Conservation (phyloP, 2,113 vertebrate genomes). For the Penelope pileata region DNA sequence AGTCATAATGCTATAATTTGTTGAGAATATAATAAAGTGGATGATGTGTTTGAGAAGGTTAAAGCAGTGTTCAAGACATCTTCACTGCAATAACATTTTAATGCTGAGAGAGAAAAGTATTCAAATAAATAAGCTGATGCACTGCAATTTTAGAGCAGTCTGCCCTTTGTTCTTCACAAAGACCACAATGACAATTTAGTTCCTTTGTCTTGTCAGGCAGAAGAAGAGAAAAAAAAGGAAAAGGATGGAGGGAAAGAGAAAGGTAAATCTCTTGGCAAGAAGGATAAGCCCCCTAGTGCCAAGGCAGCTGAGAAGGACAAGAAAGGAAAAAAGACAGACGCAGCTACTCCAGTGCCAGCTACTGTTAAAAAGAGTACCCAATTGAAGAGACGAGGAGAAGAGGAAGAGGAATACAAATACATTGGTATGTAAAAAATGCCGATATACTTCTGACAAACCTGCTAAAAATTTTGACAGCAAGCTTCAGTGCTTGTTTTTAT, state of each 20-base stretch:
- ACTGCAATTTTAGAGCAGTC: not conserved
- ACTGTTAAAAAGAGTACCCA: conserved; percentile 74
- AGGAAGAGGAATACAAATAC: conserved; percentile 65
- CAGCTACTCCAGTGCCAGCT: not conserved
- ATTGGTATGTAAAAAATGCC: conserved; percentile 77
- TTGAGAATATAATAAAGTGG: not conserved
- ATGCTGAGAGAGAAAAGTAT: not conserved
- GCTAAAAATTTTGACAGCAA: not conserved
- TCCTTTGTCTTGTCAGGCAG: conserved; percentile 65
- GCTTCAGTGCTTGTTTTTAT: not conserved
- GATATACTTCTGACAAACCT: not conserved
- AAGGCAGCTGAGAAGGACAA: conserved; percentile 74
- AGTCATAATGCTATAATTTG: not conserved
- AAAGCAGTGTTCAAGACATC: not conserved
- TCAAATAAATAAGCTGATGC: not conserved
- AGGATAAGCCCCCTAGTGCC: conserved; percentile 57
- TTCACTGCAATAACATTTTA: not conserved
- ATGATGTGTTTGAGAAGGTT: not conserved
- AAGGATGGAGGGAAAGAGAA: conserved; percentile 66
- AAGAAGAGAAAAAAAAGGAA: conserved; percentile 62
- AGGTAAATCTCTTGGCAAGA: conserved; percentile 29
- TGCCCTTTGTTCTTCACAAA: not conserved
- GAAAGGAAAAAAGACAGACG: conserved; percentile 75
- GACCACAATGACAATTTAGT: not conserved
- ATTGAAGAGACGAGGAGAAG: conserved; percentile 81